Percentiles rank a stretch among this genome's conserved stretches.
Evolutionary conservation across 2,888 invertebrate species (phyloP).

Genomic region (Meta bourneti): DNA sequence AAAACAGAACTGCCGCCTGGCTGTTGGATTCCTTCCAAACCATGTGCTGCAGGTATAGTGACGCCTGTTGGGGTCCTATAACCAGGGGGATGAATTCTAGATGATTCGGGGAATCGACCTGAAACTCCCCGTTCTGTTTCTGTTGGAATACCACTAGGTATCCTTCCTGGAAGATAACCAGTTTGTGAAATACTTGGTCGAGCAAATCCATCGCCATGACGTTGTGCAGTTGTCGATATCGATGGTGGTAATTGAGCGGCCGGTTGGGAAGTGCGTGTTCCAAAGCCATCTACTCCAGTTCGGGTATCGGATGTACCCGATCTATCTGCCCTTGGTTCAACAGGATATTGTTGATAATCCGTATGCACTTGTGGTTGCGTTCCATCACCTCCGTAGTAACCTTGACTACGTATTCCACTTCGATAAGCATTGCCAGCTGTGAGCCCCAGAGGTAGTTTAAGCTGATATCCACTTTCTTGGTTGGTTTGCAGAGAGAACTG

Average conservation of each 20-base stretch:
- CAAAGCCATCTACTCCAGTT: background rate
- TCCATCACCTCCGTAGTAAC: slow-evolving; percentile 53
- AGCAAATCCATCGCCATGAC: background rate
- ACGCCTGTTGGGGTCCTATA: too few relatives aligned
- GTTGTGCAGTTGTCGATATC: background rate
- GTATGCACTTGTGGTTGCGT: slow-evolving; percentile 40
- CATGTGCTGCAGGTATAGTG: background rate
- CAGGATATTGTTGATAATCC: slow-evolving; percentile 30
- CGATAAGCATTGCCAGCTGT: slow-evolving; percentile 62
- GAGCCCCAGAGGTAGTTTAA: slow-evolving; percentile 65
- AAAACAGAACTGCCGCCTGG: background rate
- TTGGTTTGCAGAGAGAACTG: slow-evolving; percentile 66
- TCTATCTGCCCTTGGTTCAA: background rate
- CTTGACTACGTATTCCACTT: slow-evolving; percentile 57
- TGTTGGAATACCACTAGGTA: background rate
- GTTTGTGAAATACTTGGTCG: background rate
- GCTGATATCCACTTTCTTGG: slow-evolving; percentile 67
- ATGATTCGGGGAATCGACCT: background rate
- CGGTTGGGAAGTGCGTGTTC: slow-evolving; percentile 1
- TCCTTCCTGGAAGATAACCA: background rate
- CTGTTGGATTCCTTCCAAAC: background rate
- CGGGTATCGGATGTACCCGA: background rate
- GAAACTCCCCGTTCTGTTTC: background rate
- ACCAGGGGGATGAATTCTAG: background rate
- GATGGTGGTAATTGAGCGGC: background rate